Evolutionary conservation across 2,888 invertebrate species (phyloP).

Genomic region (Hirtodrosophila duncani): DNA sequence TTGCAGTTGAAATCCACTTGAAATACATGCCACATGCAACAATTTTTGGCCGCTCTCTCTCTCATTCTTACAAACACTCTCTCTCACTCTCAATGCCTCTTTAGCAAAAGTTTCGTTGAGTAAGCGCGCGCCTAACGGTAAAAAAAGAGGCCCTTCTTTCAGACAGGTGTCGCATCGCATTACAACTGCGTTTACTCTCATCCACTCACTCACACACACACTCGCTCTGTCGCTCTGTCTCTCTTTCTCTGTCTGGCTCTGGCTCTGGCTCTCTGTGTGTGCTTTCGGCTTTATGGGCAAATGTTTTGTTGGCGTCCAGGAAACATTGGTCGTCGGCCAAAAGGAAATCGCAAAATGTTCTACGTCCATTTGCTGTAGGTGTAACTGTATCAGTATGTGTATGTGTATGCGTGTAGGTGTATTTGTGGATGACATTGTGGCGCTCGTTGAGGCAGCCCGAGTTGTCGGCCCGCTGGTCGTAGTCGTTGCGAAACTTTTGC

Average conservation of each 20-base stretch:
- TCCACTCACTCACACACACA: conserved; percentile 1
- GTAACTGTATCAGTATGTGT: conserved; percentile 13
- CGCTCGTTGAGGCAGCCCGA: conserved; percentile 65
- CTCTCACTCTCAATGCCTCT: neutral
- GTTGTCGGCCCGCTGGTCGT: conserved; percentile 64
- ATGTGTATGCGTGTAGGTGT: conserved; percentile 23
- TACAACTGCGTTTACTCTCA: too few species aligned
- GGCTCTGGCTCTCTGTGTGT: neutral
- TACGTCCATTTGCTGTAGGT: conserved; percentile 46
- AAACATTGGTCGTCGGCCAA: conserved; percentile 61
- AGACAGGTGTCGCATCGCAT: too few species aligned
- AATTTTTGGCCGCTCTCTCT: too few species aligned
- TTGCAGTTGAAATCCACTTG: conserved; percentile 25
- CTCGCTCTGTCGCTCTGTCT: neutral
- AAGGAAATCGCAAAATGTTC: conserved; percentile 67
- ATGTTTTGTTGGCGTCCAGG: conserved; percentile 53
- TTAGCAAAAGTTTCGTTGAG: conserved; percentile 47
- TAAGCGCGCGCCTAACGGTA: conserved; percentile 51
- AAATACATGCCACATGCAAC: conserved; percentile 39
- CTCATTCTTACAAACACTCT: neutral
- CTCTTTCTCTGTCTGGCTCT: conserved; percentile 6
- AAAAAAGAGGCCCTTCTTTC: conserved; percentile 32
- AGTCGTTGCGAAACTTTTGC: conserved; percentile 78
- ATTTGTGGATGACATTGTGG: conserved; percentile 63
- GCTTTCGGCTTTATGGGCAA: too few species aligned